phyloP scores from a whole-genome alignment of 37 sponge, comb jelly and placozoan species.

The Tethya wilhelma region DNA sequence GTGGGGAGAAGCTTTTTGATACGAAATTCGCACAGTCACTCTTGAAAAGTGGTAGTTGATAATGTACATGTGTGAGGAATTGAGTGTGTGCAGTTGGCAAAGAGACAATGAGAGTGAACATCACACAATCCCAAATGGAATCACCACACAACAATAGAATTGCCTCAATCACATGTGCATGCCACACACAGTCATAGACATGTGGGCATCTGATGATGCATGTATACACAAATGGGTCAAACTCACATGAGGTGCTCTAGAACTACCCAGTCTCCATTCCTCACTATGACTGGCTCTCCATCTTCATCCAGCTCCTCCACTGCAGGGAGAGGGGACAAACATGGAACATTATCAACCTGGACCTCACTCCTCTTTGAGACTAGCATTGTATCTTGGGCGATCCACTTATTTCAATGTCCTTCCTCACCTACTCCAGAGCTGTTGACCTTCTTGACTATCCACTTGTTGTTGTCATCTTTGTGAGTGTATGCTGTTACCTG shows the following conservation, averaged over 20 bases:
- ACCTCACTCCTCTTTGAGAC: background rate
- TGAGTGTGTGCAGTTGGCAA: too few relatives aligned
- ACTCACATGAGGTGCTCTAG: slow-evolving; percentile 86
- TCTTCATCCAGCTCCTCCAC: slow-evolving; percentile 5
- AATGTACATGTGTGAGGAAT: too few relatives aligned
- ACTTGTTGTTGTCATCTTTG: slow-evolving; percentile 97
- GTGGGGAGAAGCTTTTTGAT: too few relatives aligned
- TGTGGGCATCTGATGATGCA: too few relatives aligned
- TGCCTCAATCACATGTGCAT: too few relatives aligned
- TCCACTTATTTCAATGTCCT: background rate
- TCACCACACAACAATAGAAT: too few relatives aligned
- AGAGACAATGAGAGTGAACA: too few relatives aligned
- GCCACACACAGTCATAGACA: too few relatives aligned
- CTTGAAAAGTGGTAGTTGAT: too few relatives aligned
- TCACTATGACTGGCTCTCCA: slow-evolving; percentile 45
- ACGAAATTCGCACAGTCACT: too few relatives aligned
- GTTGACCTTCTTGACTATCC: slow-evolving; percentile 74
- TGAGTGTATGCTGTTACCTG: slow-evolving; percentile 96
- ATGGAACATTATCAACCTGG: background rate
- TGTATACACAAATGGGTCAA: too few relatives aligned
- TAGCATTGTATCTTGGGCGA: background rate
- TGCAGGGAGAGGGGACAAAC: background rate
- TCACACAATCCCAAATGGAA: too few relatives aligned
- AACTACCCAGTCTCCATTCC: slow-evolving; percentile 73
- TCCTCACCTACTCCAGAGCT: slow-evolving; percentile 3